Conservation (phyloP, 2,797 vertebrate genomes). For the Labroides dimidiatus region DNA sequence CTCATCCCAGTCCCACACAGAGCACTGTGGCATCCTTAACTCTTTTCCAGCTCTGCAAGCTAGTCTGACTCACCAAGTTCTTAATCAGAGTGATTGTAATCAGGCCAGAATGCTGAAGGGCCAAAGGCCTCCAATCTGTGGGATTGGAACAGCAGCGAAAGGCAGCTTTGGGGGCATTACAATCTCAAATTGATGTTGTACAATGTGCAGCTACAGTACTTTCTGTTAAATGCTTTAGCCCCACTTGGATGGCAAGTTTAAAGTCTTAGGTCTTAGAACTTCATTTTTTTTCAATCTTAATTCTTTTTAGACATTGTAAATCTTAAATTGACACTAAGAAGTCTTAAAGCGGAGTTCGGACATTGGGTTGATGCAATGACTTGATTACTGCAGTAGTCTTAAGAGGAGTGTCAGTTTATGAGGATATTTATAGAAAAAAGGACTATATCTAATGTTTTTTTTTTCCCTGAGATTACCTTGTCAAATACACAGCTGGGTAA, state of each 20-base stretch:
- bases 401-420: conserved; percentile 65
- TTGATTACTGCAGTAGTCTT: conserved; percentile 81
- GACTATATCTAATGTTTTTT: conserved; percentile 41
- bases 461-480: conserved; percentile 28
- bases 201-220: conserved; percentile 79
- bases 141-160: conserved; percentile 85
- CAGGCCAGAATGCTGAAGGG: conserved; percentile 96
- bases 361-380: conserved; percentile 73
- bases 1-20: conserved; percentile 73
- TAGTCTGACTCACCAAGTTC: conserved; percentile 91
- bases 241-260: conserved; percentile 77
- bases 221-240: conserved; percentile 82
- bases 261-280: conserved; percentile 80
- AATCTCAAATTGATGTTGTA: conserved; percentile 91
- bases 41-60: conserved; percentile 78
- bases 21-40: conserved; percentile 82
- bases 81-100: conserved; percentile 94
- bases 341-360: conserved; percentile 83
- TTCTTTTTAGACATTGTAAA: conserved; percentile 83
- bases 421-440: conserved; percentile 38
- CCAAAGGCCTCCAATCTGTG: conserved; percentile 92
- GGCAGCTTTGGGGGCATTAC: conserved; percentile 93
- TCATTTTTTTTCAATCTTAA: conserved; percentile 71
- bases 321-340: conserved; percentile 85
- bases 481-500: conserved; percentile 17